These are phyloP conservation scores for Mactra quadrangularis DNA, from an alignment of 1,140 invertebrate species.

Conservation along the genomic window DNA sequence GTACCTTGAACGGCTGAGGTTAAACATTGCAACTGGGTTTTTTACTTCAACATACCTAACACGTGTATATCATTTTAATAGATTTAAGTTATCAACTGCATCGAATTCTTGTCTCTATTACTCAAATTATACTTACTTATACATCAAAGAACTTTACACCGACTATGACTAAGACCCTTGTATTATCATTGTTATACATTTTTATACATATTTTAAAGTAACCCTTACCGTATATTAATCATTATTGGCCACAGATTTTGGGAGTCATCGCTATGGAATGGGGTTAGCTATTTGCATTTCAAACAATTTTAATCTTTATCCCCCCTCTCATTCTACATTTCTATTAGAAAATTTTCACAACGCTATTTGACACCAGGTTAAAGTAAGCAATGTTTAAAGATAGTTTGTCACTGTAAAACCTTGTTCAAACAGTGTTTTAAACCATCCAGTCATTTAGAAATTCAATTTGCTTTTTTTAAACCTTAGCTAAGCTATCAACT, in stretches of 20 bases:
- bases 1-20: no score
- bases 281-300: constrained; percentile 50
- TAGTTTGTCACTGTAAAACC: constrained; percentile 16
- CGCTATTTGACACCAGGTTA: constrained; percentile 27
- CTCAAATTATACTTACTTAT: constrained; percentile 16
- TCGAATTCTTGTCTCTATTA: constrained; percentile 15
- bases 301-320: constrained; percentile 41
- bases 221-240: constrained; percentile 23
- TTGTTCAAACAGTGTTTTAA: no score
- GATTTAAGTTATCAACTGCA: not conserved
- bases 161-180: constrained; percentile 8
- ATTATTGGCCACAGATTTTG: constrained; percentile 21
- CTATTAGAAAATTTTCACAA: constrained; percentile 10
- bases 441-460: no score
- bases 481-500: no score
- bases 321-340: constrained; percentile 19
- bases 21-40: no score
- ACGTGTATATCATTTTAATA: constrained; percentile 1
- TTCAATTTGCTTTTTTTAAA: no score
- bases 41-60: constrained; percentile 11
- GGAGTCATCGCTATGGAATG: constrained; percentile 44
- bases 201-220: constrained; percentile 6
- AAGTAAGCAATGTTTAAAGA: constrained; percentile 27
- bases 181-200: constrained; percentile 25
- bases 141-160: constrained; percentile 21